Conservation (phyloP, 2,888 invertebrate species). For the Diogma glabrata region DNA sequence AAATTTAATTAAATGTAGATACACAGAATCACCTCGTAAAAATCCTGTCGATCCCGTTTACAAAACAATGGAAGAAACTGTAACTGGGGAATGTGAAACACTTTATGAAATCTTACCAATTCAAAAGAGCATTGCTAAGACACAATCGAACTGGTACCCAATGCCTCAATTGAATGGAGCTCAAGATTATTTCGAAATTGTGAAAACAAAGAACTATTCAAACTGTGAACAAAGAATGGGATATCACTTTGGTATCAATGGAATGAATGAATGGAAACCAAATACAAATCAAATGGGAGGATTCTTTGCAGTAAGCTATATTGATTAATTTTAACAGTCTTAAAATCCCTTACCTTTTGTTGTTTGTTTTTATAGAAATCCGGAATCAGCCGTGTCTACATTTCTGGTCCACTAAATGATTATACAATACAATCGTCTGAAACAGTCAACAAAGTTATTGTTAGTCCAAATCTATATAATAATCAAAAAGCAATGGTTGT, state of each 20-base stretch:
- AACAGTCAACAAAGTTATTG: constrained; percentile 47
- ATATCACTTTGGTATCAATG: constrained; percentile 53
- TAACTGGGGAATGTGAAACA: constrained; percentile 59
- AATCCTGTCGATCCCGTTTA: constrained; percentile 37
- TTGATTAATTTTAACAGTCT: background rate
- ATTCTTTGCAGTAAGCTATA: constrained; percentile 37
- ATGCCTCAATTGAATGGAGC: constrained; percentile 21
- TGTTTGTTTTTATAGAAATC: constrained; percentile 36
- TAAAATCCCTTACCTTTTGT: background rate
- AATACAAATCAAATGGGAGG: constrained; percentile 39
- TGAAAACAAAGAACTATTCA: constrained; percentile 54
- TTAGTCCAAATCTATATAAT: constrained; percentile 46
- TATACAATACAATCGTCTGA: constrained; percentile 54
- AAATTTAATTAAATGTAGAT: constrained; percentile 39
- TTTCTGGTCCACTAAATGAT: constrained; percentile 41
- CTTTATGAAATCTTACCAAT: constrained; percentile 53
- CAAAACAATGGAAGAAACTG: constrained; percentile 58
- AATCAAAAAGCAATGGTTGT: constrained; percentile 49
- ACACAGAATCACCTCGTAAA: constrained; percentile 36
- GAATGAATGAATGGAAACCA: constrained; percentile 42
- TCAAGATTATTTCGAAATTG: constrained; percentile 44
- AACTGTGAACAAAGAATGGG: constrained; percentile 48
- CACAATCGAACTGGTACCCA: constrained; percentile 42
- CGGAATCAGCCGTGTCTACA: constrained; percentile 43
- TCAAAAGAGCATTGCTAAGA: constrained; percentile 40